These are phyloP conservation scores for Carlito syrichta DNA, from an alignment of 2,113 vertebrate genomes.

Conservation along the genomic window DNA sequence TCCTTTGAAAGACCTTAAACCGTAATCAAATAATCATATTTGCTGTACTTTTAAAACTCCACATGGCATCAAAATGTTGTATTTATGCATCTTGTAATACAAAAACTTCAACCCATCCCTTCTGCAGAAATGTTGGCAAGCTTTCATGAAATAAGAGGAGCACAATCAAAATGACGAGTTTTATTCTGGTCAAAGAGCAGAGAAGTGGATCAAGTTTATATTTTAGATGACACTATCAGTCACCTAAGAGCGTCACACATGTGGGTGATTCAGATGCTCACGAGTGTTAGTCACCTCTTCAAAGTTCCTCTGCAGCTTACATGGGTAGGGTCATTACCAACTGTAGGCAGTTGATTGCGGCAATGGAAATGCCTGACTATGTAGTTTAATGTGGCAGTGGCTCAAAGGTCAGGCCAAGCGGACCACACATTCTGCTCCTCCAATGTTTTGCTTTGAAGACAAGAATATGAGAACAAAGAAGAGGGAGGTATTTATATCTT, in stretches of 20 bases:
- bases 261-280: background rate
- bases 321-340: no score
- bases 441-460: background rate
- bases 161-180: background rate
- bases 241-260: background rate
- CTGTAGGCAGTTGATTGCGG: background rate
- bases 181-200: background rate
- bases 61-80: conserved; percentile 7
- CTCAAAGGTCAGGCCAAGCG: background rate
- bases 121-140: background rate
- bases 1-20: conserved; percentile 6
- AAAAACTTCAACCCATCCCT: background rate
- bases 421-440: background rate
- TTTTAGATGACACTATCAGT: background rate
- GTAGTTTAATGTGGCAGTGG: background rate
- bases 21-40: conserved; percentile 1
- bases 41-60: background rate
- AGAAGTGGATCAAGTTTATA: background rate
- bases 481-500: background rate
- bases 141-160: background rate
- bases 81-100: background rate
- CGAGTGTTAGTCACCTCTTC: background rate
- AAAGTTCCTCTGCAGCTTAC: background rate
- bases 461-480: background rate
- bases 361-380: background rate